Evolutionary conservation across 1,140 invertebrate genomes (phyloP).

Genomic region (Drosophila parvula): DNA sequence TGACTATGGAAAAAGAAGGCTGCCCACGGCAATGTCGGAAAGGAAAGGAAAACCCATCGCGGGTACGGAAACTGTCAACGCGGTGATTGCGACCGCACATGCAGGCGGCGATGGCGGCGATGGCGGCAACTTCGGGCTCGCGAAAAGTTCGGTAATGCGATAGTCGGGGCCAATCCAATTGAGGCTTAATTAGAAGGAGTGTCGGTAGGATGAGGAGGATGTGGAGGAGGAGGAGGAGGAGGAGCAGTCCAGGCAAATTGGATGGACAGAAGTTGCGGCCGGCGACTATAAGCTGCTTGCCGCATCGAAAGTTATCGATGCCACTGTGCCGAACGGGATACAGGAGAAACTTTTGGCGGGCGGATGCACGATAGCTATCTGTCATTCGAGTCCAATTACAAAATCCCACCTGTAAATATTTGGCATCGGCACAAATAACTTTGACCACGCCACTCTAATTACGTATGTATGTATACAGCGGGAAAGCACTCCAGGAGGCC

Average conservation of each 20-base stretch:
- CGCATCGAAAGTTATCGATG: constrained; percentile 19
- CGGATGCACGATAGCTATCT: constrained; percentile 35
- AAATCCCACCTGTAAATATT: constrained; percentile 60
- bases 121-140: constrained; percentile 40
- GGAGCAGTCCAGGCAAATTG: constrained; percentile 28
- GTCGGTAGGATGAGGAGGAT: background rate
- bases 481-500: constrained; percentile 13
- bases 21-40: constrained; percentile 43
- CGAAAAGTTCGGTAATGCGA: constrained; percentile 55
- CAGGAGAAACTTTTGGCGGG: constrained; percentile 4
- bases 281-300: constrained; percentile 17
- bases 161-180: constrained; percentile 41
- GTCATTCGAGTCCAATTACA: constrained; percentile 49
- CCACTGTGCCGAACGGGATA: background rate
- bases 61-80: constrained; percentile 69
- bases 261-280: constrained; percentile 35
- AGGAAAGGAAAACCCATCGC: constrained; percentile 21
- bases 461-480: constrained; percentile 23
- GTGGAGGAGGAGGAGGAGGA: background rate
- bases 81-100: constrained; percentile 70
- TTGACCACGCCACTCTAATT: constrained; percentile 61
- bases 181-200: constrained; percentile 38
- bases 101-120: constrained; percentile 30
- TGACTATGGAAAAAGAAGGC: constrained; percentile 30
- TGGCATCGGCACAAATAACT: constrained; percentile 55